Base-by-base conservation (phyloP, 2,888 invertebrate genomes). In the Cyaniris semiargus region DNA sequence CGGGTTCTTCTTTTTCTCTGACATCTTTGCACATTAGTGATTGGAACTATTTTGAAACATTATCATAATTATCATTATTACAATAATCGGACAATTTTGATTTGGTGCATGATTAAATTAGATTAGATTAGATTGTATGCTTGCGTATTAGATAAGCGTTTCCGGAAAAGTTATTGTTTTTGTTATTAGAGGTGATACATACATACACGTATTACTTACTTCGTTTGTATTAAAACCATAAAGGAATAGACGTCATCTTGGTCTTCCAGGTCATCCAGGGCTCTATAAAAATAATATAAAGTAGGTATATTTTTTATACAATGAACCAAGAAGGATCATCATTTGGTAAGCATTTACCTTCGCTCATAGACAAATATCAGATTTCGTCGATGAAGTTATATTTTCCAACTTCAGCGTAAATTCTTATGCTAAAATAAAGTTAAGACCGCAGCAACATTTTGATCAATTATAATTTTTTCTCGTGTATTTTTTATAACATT, bases 1-100 rank as follows among this genome's bases (percentile, higher is more conserved):
- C 2, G 87, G 86, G 74, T 86, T 91, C 79, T 90, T 92, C 80
- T 91, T 93, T 81, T 91, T 93, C 48, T 93, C 93, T 58, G 90
- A 84, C 93, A 93, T 93, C 10, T 72, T 72, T 38, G 21, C 1
- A 10, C 8, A 44, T 44, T 21, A 72, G 44, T 21, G 15, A 23
- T 72, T 72, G 1, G 1, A 72, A 72, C 44, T 44, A 38, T 71
- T 71, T 71, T n/a, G 10, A 71, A 71, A 74, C 23, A 74, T 18
- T 23, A 74, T 53, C 53, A 10, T 44, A 44, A 53, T 27, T 48
- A 15, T 74, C 74, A 15, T 31, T 31, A 74, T 53, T 53, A 74
- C 48, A 74, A 53, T 74, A 53, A 74, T 74, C 74, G 48, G 48
- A 15, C 27, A 48, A 74, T 74, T 74, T 74, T 74, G 74, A 74